Evolutionary conservation across 2,888 invertebrate species (phyloP), one percentile per base, ranked within the genome.

Genomic region (Dynastes hyllus): DNA sequence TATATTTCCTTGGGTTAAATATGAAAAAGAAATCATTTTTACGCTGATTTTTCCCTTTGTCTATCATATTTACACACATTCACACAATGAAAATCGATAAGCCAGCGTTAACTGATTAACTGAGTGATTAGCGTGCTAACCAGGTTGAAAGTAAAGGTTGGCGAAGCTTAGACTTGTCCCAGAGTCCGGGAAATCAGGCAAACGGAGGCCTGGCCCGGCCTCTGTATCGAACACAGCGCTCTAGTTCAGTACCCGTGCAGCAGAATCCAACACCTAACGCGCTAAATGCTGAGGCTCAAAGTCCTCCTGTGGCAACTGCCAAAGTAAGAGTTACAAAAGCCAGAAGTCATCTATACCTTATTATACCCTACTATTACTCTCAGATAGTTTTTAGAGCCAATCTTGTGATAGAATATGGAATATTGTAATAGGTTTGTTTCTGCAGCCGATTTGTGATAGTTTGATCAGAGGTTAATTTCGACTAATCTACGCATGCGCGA

Each of bases 151-250:
- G 82, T 87, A 90, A 90, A 86, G 89, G 89, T 84, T 91, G 91
- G 90, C 90, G 90, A 86, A 90, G 90, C 88, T 88, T 91, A 88
- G 91, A 91, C 87, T 88, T 88, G 84, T 85, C 86, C 82, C 88
- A 87, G 84, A 86, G 86, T 84, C 85, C 86, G 84, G 85, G 85
- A 80, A 83, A 85, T 83, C 86, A 86, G 85, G 83, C 85, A 80
- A 86, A 85, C 84, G 86, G 85, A 78, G 85, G 83, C 83, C 87
- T 90, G 81, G 87, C 89, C 84, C 88, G 91, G 84, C 91, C 92
- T 83, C 88, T 91, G 84, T 92, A 91, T 88, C 91, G 92, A 86
- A 92, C 92, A 71, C 92, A 92, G 87, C 90, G 93, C 81, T 92
- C 92, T 87, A 92, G 92, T 85, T 93, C 93, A 67, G 92, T 93